Evolutionary conservation across 2,888 invertebrate genomes (phyloP), one percentile per base, ranked within the genome.

Genomic region (Diaperis boleti): DNA sequence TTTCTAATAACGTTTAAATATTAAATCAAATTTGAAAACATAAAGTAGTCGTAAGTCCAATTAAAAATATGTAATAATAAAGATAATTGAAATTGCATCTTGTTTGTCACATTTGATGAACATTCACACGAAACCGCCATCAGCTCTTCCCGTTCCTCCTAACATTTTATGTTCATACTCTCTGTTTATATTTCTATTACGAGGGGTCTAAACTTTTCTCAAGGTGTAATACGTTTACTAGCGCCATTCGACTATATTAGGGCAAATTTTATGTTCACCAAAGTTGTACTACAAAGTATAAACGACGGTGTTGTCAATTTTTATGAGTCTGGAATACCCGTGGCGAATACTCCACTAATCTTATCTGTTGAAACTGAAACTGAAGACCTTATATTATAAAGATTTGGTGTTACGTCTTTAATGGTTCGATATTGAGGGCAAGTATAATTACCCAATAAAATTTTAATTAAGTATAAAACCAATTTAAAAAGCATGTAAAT

Each of bases 391-490:
- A 26, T 14, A 57, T 65, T 65, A 65, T 62, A 59, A 62, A 65
- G 62, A 65, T 56, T 59, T 63, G 62, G 60, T 22, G 55, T 49
- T 41, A 26, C 50, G 45, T 55, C 45, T 35, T 65, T 62, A 62
- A 55, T 56, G 62, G 41, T 47, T 52, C 39, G 65, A 62, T 66
- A 66, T 60, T 64, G 57, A 60, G 63, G 65, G 62, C 64, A 69
- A 64, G 64, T 67, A 68, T 68, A 67, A 69, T 66, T 62, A 62
- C 64, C 54, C 64, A 62, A 69, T 68, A 69, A 69, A 68, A 67
- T 65, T 66, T 69, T 69, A 67, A 69, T 68, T 69, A 63, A 64
- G 68, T 54, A 63, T 68, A 67, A 67, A 69, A 64, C 64, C 66
- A 68, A 68, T 68, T 69, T 69, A 65, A 64, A 65, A 69, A 64